These are phyloP conservation scores for Dryobates pubescens DNA, from an alignment of 2,797 vertebrate genomes.

Conservation along the genomic window DNA sequence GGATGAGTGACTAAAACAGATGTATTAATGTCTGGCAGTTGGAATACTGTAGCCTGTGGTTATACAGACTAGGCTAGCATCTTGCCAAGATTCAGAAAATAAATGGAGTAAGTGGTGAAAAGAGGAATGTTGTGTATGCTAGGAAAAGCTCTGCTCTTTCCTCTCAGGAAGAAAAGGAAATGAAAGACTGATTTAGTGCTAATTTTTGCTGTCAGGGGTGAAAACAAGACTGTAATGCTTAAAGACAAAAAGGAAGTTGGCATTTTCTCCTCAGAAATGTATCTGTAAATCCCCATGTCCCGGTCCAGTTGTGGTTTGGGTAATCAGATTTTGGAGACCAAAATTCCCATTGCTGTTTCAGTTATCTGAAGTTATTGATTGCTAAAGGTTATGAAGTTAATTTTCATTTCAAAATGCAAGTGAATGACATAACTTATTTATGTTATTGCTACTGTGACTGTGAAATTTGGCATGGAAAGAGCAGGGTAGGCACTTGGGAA, in stretches of 20 bases:
- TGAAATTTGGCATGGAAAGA: neutral
- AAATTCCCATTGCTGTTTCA: neutral
- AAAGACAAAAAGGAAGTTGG: neutral
- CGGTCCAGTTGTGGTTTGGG: neutral
- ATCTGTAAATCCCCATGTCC: neutral
- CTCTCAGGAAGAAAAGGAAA: neutral
- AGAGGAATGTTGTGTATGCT: neutral
- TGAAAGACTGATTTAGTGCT: neutral
- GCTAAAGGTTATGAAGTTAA: neutral
- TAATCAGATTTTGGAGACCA: neutral
- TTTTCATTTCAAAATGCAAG: slow-evolving; percentile 4
- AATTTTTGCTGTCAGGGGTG: neutral
- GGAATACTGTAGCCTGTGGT: slow-evolving; percentile 38
- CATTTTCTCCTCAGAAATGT: neutral
- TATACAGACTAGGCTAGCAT: neutral
- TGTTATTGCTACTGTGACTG: neutral
- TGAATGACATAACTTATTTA: neutral
- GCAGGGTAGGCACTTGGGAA: neutral
- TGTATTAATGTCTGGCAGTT: slow-evolving; percentile 42
- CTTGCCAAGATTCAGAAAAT: slow-evolving; percentile 42
- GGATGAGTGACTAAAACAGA: slow-evolving; percentile 61
- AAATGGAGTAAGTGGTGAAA: neutral
- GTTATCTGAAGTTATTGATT: neutral
- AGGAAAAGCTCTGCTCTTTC: neutral
- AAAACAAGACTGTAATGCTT: neutral